A percentile compares a stretch with the other conserved stretches of the same genome.
Conservation (phyloP, 2,113 vertebrate species). For the Falco punctatus region DNA sequence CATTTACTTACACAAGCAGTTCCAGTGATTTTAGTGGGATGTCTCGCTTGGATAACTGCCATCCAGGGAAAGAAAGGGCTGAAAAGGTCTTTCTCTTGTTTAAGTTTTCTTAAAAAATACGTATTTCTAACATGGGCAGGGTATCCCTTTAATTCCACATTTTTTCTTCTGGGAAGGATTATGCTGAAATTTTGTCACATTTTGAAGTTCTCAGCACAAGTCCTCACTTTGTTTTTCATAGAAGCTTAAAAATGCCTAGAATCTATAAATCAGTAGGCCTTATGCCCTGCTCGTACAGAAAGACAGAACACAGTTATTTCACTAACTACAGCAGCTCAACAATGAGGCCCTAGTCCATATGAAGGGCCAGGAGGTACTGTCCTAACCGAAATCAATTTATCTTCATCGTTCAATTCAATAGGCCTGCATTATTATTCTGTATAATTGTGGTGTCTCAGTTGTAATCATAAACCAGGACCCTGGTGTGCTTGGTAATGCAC, state of each 20-base stretch:
- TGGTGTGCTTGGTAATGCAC: not conserved
- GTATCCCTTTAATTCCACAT: not conserved
- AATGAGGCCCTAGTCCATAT: not conserved
- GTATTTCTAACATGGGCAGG: not conserved
- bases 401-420: slow-evolving; percentile 11
- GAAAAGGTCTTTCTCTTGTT: not conserved
- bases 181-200: not conserved
- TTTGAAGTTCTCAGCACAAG: not conserved
- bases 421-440: not conserved
- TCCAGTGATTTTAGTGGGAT: not conserved
- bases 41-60: not conserved
- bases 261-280: not conserved
- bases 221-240: not conserved
- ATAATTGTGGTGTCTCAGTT: not conserved
- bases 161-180: not conserved
- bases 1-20: not conserved
- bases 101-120: not conserved
- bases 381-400: slow-evolving; percentile 17
- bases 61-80: not conserved
- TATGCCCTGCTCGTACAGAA: not conserved
- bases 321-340: not conserved
- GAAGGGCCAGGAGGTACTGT: not conserved
- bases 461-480: not conserved
- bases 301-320: not conserved
- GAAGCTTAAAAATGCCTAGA: not conserved